phyloP scores from a whole-genome alignment of 1,140 invertebrate genomes.

The Drosophila rhopaloa region DNA sequence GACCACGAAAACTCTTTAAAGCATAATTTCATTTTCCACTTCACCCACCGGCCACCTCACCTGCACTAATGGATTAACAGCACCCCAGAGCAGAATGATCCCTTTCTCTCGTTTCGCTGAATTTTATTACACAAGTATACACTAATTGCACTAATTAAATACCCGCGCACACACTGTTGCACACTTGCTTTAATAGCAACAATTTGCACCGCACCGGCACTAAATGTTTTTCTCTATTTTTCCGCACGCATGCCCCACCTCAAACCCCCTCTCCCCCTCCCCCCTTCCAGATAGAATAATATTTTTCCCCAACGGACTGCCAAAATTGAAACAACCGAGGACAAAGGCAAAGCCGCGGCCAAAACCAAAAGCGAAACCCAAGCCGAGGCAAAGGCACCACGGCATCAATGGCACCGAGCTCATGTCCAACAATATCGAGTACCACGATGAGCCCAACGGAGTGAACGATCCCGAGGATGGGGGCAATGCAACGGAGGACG shows the following conservation, averaged over 20 bases:
- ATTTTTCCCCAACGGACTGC: slow-evolving; percentile 83
- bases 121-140: slow-evolving; percentile 34
- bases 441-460: slow-evolving; percentile 66
- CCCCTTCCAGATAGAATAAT: slow-evolving; percentile 84
- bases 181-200: slow-evolving; percentile 36
- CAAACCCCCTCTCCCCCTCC: not conserved
- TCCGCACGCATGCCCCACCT: slow-evolving; percentile 47
- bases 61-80: slow-evolving; percentile 43
- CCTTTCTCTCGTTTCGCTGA: slow-evolving; percentile 5
- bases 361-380: slow-evolving; percentile 39
- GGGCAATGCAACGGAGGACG: slow-evolving; percentile 11
- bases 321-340: slow-evolving; percentile 66
- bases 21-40: slow-evolving; percentile 57
- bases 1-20: slow-evolving; percentile 40
- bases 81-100: slow-evolving; percentile 33
- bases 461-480: slow-evolving; percentile 20
- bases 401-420: slow-evolving; percentile 63
- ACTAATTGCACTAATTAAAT: slow-evolving; percentile 80
- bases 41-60: not conserved
- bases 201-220: slow-evolving; percentile 72
- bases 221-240: slow-evolving; percentile 65
- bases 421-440: slow-evolving; percentile 74
- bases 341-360: slow-evolving; percentile 53
- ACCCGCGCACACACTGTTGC: slow-evolving; percentile 24
- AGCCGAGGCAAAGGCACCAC: slow-evolving; percentile 19